phyloP scores from a whole-genome alignment of 2,888 invertebrate species.

The Orchesella flavescens region DNA sequence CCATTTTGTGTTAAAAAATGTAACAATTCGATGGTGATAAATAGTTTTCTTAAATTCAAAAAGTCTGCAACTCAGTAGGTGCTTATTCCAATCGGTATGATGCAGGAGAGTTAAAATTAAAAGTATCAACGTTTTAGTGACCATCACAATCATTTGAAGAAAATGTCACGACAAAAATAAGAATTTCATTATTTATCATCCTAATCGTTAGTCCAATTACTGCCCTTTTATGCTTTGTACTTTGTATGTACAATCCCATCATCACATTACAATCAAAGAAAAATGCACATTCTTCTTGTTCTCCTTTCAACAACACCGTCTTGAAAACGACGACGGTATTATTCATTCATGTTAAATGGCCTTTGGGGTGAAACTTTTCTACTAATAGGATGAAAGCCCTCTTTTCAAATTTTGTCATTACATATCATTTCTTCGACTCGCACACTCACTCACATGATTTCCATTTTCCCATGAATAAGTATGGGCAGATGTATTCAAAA shows the following conservation, averaged over 20 bases:
- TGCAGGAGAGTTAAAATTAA: too few relatives aligned
- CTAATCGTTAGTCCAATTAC: slow-evolving; percentile 7
- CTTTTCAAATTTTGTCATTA: slow-evolving; percentile 48
- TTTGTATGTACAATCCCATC: too few relatives aligned
- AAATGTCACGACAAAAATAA: too few relatives aligned
- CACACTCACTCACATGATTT: slow-evolving; percentile 23
- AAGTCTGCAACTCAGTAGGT: too few relatives aligned
- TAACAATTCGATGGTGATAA: too few relatives aligned
- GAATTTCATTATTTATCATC: too few relatives aligned
- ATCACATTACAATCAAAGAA: too few relatives aligned
- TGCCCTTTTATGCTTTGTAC: not conserved
- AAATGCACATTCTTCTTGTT: not conserved
- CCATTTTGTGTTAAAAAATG: too few relatives aligned
- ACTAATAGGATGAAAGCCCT: slow-evolving; percentile 8
- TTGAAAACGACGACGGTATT: not conserved
- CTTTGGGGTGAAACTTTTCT: slow-evolving; percentile 53
- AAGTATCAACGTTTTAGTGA: not conserved
- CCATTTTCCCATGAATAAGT: slow-evolving; percentile 35
- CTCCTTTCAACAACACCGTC: not conserved
- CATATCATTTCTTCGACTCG: slow-evolving; percentile 21
- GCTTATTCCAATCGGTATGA: too few relatives aligned
- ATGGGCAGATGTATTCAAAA: not conserved
- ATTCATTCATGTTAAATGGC: slow-evolving; percentile 32
- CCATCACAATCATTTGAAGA: not conserved
- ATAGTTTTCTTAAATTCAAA: too few relatives aligned